These are phyloP conservation scores for Kryptolebias ocellatus DNA, from an alignment of 2,797 vertebrate genomes.

Conservation along the genomic window DNA sequence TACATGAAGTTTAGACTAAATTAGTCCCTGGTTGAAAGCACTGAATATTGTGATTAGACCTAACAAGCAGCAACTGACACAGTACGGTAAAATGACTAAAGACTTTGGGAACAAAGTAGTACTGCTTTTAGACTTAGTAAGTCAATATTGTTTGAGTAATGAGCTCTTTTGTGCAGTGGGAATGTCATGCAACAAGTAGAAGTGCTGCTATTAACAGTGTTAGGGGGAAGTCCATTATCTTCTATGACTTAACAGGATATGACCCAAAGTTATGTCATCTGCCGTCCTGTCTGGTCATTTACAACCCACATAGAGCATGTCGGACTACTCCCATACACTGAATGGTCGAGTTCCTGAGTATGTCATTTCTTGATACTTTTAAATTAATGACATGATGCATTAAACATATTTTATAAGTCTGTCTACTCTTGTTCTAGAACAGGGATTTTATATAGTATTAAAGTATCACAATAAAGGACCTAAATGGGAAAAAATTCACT, in stretches of 20 bases:
- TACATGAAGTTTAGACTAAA: constrained; percentile 61
- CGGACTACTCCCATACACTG: constrained; percentile 48
- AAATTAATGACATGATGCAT: constrained; percentile 15
- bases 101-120: constrained; percentile 54
- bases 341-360: constrained; percentile 32
- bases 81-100: constrained; percentile 66
- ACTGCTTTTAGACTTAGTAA: constrained; percentile 45
- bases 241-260: constrained; percentile 78
- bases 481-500: constrained; percentile 9
- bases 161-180: constrained; percentile 48
- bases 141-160: constrained; percentile 66
- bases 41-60: constrained; percentile 60
- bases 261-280: constrained; percentile 77
- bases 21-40: constrained; percentile 58
- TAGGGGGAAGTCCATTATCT: constrained; percentile 64
- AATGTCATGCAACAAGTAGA: constrained; percentile 56
- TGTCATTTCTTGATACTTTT: constrained; percentile 31
- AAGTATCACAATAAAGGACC: background rate
- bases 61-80: constrained; percentile 69
- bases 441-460: background rate
- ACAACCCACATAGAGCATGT: constrained; percentile 44
- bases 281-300: constrained; percentile 66
- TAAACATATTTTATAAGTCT: background rate
- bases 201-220: constrained; percentile 46
- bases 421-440: background rate